These are phyloP conservation scores for Geotrypetes seraphini DNA, from an alignment of 2,797 vertebrate genomes.

Conservation along the genomic window DNA sequence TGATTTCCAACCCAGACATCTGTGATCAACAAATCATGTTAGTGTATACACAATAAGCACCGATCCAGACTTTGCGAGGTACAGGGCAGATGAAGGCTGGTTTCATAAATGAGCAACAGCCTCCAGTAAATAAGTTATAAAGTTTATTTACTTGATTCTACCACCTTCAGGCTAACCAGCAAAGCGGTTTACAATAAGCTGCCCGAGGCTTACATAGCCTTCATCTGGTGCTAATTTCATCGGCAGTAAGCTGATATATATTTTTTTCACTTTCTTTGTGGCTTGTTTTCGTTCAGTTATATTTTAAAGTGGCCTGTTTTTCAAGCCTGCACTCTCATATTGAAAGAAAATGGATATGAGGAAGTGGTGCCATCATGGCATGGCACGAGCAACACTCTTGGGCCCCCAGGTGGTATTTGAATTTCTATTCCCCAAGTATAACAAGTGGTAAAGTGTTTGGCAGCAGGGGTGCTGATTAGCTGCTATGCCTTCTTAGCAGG, in stretches of 20 bases:
- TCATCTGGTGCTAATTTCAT: constrained; percentile 55
- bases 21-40: constrained; percentile 25
- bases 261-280: constrained; percentile 34
- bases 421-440: constrained; percentile 4
- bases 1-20: no score
- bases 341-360: constrained; percentile 5
- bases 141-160: no score
- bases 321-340: constrained; percentile 31
- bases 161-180: no score
- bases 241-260: constrained; percentile 31
- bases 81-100: constrained; percentile 16
- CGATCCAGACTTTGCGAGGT: constrained; percentile 14
- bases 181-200: no score
- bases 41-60: constrained; percentile 33
- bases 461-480: background rate
- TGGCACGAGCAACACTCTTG: background rate
- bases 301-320: constrained; percentile 25
- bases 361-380: constrained; percentile 3
- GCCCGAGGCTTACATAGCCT: constrained; percentile 30
- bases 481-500: background rate
- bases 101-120: constrained; percentile 35
- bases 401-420: constrained; percentile 1
- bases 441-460: accelerated
- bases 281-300: constrained; percentile 44
- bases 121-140: constrained; percentile 37